These are phyloP conservation scores for Neotoma lepida DNA, from an alignment of 2,113 vertebrate species.

Conservation along the genomic window DNA sequence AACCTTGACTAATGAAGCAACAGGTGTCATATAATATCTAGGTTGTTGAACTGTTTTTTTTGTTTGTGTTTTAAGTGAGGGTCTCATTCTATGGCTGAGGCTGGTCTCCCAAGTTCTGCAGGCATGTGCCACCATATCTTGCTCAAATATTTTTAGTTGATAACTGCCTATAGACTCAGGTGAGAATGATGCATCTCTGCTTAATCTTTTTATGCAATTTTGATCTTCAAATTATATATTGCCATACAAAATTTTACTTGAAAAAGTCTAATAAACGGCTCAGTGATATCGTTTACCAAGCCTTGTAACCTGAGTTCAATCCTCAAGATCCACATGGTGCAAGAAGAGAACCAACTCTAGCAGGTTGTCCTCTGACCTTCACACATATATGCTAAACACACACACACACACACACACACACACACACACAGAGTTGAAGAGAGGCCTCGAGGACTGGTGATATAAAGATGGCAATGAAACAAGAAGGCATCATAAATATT, in stretches of 20 bases:
- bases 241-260: conserved; percentile 8
- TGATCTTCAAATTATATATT: neutral
- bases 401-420: neutral
- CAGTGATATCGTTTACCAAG: neutral
- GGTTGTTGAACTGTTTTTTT: neutral
- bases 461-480: neutral
- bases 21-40: neutral
- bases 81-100: neutral
- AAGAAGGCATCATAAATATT: neutral
- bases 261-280: conserved; percentile 18
- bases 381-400: neutral
- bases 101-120: neutral
- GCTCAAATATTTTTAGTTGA: neutral
- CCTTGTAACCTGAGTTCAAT: neutral
- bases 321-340: neutral
- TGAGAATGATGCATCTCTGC: neutral
- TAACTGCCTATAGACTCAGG: neutral
- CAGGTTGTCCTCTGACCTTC: neutral
- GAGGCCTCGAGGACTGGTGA: neutral
- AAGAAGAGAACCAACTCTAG: neutral
- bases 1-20: neutral
- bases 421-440: neutral
- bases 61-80: neutral
- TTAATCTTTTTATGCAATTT: neutral
- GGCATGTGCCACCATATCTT: neutral